Percentiles rank a stretch among this genome's conserved stretches.
Conservation (phyloP, 2,888 invertebrate species). For the Gastracanthus pulcherrimus region DNA sequence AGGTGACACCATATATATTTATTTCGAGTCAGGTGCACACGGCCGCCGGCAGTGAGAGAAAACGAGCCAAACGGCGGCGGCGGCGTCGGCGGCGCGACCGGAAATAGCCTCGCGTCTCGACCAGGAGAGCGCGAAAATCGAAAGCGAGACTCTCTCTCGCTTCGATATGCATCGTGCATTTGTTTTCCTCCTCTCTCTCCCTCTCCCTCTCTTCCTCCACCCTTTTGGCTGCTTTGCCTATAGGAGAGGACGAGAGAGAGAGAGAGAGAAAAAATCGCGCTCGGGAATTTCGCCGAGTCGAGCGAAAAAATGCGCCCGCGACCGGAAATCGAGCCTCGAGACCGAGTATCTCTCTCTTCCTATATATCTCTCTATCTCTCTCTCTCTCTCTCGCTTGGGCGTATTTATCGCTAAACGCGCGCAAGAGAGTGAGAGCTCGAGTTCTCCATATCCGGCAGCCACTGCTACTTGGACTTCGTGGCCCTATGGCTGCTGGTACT, state of each 20-base stretch:
- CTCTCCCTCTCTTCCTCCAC: neutral
- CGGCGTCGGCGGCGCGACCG: slow-evolving; percentile 40
- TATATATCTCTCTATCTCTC: neutral
- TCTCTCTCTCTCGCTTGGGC: neutral
- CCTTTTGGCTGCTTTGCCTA: neutral
- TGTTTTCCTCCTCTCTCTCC: slow-evolving; percentile 33
- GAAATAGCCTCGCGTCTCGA: slow-evolving; percentile 58
- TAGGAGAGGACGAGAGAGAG: neutral
- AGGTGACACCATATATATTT: slow-evolving; percentile 44
- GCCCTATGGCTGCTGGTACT: too few relatives aligned
- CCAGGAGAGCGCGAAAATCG: slow-evolving; percentile 55
- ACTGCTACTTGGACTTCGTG: neutral
- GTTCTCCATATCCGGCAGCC: slow-evolving; percentile 37
- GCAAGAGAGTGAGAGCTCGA: too few relatives aligned
- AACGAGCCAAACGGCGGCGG: neutral
- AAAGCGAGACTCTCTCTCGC: slow-evolving; percentile 43
- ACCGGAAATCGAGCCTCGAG: slow-evolving; percentile 67
- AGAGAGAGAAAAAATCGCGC: neutral
- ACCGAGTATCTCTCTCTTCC: neutral
- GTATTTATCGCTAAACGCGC: slow-evolving; percentile 30
- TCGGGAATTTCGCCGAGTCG: slow-evolving; percentile 55
- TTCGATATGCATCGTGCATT: slow-evolving; percentile 29
- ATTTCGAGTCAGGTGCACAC: slow-evolving; percentile 47
- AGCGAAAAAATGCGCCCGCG: slow-evolving; percentile 64
- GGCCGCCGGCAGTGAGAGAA: slow-evolving; percentile 7